Base-by-base conservation (phyloP, 2,888 invertebrate species). In the Cloeon dipterum region DNA sequence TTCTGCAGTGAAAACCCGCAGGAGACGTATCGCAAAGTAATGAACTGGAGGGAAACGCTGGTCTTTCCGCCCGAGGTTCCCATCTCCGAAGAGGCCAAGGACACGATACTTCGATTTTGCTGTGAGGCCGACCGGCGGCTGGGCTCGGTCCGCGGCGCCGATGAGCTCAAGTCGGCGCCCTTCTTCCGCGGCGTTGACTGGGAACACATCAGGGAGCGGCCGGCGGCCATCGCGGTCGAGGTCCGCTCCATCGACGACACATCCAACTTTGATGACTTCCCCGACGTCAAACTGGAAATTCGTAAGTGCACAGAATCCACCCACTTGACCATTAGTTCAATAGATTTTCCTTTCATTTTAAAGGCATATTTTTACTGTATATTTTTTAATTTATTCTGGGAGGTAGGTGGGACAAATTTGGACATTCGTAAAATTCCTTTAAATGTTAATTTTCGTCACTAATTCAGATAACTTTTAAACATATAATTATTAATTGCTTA, bases 231-330 rank as follows among this genome's bases (percentile, higher is more conserved):
- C 59, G 78, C 86, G 34, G 91, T 98, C 18, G 89, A 93, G 55
- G 93, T 99, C 41, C 82, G 85, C 56, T 93, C 94, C 46, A 99
- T 99, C 50, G 98, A 98, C 57, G 98, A 99, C 60, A 98, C 98
- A 32, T 94, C 94, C 46, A 98, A 99, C 64, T 99, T 99, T 58
- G 98, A 99, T 62, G 98, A 99, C 52, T 99, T 99, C 68, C 96
- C 96, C 5, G 96, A 98, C 61, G 93, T 93, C 50, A 94, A 96
- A 56, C 70, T 96, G 47, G 88, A 91, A 67, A 91, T 94, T 65
- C 91, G 93, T 93, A 69, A 75, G 88, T 74, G n/a, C 3, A 11
- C n/a, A n/a, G n/a, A n/a, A n/a, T n/a, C n/a, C n/a, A n/a, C n/a
- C n/a, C n/a, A n/a, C n/a, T 5, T 20, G 7, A 16, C 13, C n/a